Evolutionary conservation across 53 echinoderm and acorn worm species (phyloP).

Genomic region (Echinarachnius parma): DNA sequence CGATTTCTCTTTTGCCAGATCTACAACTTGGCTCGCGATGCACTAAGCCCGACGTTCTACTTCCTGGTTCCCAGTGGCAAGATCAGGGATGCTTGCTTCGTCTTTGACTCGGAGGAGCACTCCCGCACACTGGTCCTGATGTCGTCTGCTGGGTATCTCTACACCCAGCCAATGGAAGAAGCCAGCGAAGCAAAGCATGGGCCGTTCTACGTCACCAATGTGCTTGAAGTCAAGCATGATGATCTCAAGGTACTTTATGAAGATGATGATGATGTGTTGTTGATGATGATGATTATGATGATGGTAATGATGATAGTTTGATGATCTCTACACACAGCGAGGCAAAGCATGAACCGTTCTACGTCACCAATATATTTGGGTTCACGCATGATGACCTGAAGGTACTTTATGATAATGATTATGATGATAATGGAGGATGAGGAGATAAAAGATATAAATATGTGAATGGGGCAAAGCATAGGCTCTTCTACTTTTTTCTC

Average conservation of each 20-base stretch:
- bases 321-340: conserved; percentile 33
- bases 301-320: background rate
- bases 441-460: no score
- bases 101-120: conserved; percentile 80
- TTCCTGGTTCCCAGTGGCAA: conserved; percentile 96
- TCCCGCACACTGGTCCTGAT: conserved; percentile 90
- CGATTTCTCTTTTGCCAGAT: conserved; percentile 48
- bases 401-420: conserved; percentile 27
- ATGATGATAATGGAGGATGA: no score
- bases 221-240: conserved; percentile 86
- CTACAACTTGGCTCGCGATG: conserved; percentile 87
- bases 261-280: background rate
- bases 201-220: conserved; percentile 95
- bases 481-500: no score
- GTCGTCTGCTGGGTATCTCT: conserved; percentile 96
- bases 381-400: conserved; percentile 76
- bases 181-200: conserved; percentile 90
- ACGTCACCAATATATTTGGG: conserved; percentile 80
- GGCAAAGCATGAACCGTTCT: conserved; percentile 84
- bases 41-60: conserved; percentile 88
- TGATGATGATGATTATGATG: background rate
- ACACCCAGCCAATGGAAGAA: conserved; percentile 96
- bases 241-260: conserved; percentile 69
- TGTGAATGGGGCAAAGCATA: no score
- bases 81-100: conserved; percentile 93